These are phyloP conservation scores for Acrobasis suavella DNA, from an alignment of 2,888 invertebrate species.

Conservation along the genomic window DNA sequence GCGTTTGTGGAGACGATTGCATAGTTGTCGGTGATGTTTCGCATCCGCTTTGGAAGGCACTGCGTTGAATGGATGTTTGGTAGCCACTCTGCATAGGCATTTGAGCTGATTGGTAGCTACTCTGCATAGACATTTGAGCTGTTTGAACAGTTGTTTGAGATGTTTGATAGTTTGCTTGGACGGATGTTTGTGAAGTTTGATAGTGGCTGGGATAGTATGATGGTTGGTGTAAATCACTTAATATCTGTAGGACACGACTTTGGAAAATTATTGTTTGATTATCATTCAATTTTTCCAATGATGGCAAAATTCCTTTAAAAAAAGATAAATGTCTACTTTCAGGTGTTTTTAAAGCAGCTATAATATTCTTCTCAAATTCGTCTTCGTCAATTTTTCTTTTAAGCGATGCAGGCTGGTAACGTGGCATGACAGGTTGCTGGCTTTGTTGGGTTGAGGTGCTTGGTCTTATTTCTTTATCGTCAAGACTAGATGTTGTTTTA, in stretches of 20 bases:
- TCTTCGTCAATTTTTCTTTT: not conserved
- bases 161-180: not conserved
- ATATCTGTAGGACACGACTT: not conserved
- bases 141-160: not conserved
- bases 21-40: not conserved
- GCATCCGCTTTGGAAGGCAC: slow-evolving; percentile 1
- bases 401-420: not conserved
- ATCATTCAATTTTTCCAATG: not conserved
- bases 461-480: not conserved
- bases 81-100: too few relatives aligned
- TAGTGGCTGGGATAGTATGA: not conserved
- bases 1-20: too few relatives aligned
- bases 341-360: not conserved
- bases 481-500: not conserved
- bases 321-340: not conserved
- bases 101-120: too few relatives aligned
- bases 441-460: too few relatives aligned
- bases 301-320: not conserved
- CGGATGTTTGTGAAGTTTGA: not conserved
- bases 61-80: not conserved
- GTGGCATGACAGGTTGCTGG: not conserved
- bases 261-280: not conserved
- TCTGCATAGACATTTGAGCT: too few relatives aligned
- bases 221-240: not conserved
- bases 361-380: not conserved